These are phyloP conservation scores for Zaprionus tsacasi DNA, from an alignment of 1,140 invertebrate genomes.

Conservation along the genomic window DNA sequence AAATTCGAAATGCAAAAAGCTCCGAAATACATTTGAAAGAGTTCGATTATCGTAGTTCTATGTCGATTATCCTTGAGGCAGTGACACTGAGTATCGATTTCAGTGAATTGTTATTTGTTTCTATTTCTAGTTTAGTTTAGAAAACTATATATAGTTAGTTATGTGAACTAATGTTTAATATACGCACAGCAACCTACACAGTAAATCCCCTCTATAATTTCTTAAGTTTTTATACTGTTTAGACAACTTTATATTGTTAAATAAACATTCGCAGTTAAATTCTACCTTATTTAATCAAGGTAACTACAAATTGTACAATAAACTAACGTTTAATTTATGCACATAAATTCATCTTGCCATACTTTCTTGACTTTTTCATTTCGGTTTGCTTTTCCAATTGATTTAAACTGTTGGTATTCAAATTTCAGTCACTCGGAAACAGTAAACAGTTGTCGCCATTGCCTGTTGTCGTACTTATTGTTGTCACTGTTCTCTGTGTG, in stretches of 20 bases:
- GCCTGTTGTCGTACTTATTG: constrained; percentile 1
- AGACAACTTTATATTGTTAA: too few species aligned
- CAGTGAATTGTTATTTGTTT: background rate
- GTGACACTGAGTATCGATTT: background rate
- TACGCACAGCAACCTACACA: too few species aligned
- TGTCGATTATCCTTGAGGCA: constrained; percentile 35
- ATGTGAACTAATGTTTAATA: too few species aligned
- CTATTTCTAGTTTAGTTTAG: background rate
- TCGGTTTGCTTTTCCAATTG: background rate
- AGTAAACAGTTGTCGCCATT: background rate
- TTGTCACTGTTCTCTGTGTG: background rate
- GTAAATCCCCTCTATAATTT: too few species aligned
- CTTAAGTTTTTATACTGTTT: too few species aligned
- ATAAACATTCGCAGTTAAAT: too few species aligned
- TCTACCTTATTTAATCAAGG: background rate
- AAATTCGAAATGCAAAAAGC: constrained; percentile 34
- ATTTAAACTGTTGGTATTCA: constrained; percentile 4
- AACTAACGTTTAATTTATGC: background rate
- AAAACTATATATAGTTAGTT: too few species aligned
- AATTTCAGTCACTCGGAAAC: constrained; percentile 4
- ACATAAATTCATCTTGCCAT: background rate
- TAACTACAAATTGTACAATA: background rate
- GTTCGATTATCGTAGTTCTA: constrained; percentile 44
- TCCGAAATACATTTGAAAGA: constrained; percentile 39
- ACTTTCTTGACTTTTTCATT: constrained; percentile 1